These are phyloP conservation scores for Muscicapa striata DNA, from an alignment of 2,797 vertebrate genomes.

Conservation along the genomic window DNA sequence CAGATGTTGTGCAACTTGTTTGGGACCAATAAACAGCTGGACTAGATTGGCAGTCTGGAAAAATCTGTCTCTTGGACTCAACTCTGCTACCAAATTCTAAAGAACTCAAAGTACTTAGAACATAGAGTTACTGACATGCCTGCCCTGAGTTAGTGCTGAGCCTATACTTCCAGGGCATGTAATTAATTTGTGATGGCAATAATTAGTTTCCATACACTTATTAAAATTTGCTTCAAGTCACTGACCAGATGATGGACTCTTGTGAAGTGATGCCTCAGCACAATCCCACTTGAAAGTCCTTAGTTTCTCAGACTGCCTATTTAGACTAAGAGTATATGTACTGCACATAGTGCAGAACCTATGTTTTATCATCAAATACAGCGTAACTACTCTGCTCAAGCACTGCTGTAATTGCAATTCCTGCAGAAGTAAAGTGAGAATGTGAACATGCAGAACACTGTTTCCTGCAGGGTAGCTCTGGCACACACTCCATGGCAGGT, in stretches of 20 bases:
- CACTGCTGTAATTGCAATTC: not conserved
- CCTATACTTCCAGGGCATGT: not conserved
- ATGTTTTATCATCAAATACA: not conserved
- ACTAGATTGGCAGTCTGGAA: not conserved
- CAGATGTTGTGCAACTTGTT: rapidly evolving
- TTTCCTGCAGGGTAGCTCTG: not conserved
- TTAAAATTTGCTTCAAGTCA: not conserved
- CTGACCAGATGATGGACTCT: not conserved
- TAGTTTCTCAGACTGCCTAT: not conserved
- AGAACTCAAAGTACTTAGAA: not conserved
- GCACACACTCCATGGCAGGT: rapidly evolving
- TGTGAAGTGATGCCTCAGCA: not conserved
- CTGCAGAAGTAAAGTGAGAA: not conserved
- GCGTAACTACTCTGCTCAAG: not conserved
- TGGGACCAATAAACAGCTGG: not conserved
- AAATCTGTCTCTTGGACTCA: not conserved
- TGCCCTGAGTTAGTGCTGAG: not conserved
- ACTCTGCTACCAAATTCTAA: not conserved
- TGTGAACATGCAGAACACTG: rapidly evolving
- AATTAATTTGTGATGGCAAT: not conserved
- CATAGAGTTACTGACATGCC: not conserved
- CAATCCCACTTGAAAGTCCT: not conserved
- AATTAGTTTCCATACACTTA: not conserved
- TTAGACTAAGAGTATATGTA: not conserved
- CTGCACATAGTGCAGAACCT: not conserved